These are phyloP conservation scores for Halcyon senegalensis DNA, from an alignment of 2,113 vertebrate species.

Conservation along the genomic window DNA sequence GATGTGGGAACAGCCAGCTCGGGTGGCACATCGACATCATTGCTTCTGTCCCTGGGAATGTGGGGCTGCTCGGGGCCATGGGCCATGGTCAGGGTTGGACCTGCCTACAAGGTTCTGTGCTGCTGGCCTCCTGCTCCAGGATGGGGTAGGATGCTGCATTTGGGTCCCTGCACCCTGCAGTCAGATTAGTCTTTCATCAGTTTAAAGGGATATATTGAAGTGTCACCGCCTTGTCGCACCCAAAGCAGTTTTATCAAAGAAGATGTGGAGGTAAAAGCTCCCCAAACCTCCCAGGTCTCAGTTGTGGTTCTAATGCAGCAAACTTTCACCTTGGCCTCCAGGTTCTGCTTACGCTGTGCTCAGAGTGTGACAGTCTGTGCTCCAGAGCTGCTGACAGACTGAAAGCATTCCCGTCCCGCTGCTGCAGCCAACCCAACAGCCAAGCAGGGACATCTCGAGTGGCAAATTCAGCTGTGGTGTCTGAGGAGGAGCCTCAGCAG, in stretches of 20 bases:
- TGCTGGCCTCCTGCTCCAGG: accelerated
- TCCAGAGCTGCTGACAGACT: neutral
- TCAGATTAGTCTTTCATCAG: neutral
- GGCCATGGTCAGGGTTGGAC: neutral
- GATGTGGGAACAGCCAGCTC: neutral
- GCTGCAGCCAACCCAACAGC: neutral
- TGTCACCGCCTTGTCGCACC: accelerated
- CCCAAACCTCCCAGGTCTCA: neutral
- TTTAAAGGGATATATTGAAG: neutral
- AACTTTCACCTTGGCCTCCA: neutral
- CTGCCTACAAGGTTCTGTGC: neutral
- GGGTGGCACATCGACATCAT: too few species aligned
- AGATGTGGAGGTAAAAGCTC: neutral
- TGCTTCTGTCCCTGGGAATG: neutral
- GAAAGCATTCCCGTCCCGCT: neutral
- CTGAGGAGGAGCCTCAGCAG: neutral
- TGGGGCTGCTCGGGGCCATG: neutral
- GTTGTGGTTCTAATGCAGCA: neutral
- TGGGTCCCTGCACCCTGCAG: accelerated
- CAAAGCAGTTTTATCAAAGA: neutral
- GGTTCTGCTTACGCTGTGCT: neutral
- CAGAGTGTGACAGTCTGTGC: neutral
- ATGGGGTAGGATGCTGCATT: neutral
- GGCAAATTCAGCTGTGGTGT: neutral
- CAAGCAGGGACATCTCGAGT: accelerated